Conservation (phyloP, 35 echinoderm and acorn worm species). For the Stichopus chloronotus region DNA sequence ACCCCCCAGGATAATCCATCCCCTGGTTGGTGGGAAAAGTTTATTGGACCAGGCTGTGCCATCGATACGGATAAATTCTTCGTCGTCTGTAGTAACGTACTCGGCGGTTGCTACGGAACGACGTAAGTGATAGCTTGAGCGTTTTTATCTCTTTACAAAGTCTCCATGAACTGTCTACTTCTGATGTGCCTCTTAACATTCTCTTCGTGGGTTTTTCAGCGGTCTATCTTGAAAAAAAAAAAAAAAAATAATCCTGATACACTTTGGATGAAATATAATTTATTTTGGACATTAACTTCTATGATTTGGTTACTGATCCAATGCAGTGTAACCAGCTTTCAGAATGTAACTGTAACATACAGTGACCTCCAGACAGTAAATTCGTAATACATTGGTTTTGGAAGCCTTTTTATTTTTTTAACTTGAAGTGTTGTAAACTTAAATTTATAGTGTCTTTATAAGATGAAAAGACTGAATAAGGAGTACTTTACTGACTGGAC, state of each 20-base stretch:
- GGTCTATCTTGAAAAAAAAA: neutral
- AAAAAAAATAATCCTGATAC: neutral
- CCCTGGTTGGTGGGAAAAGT: conserved; percentile 99
- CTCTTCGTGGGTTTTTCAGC: neutral
- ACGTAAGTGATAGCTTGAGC: conserved; percentile 64
- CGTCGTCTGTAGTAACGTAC: conserved; percentile 86
- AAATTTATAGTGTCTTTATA: too few species aligned
- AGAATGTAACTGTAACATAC: too few species aligned
- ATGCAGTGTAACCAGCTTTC: too few species aligned
- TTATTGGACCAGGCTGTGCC: conserved; percentile 91
- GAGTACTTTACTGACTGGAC: too few species aligned
- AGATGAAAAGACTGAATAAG: too few species aligned
- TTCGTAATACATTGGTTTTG: too few species aligned
- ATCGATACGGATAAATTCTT: conserved; percentile 95
- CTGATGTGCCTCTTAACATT: neutral
- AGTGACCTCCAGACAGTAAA: too few species aligned
- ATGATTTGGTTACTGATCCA: too few species aligned
- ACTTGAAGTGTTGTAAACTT: too few species aligned
- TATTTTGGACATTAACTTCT: too few species aligned
- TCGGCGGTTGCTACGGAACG: conserved; percentile 94
- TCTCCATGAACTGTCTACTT: neutral
- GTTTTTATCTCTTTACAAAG: neutral
- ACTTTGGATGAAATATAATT: too few species aligned
- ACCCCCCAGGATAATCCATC: conserved; percentile 68
- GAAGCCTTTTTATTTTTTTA: too few species aligned